phyloP scores from a whole-genome alignment of 64 coral and sea anemone species.

The Porites australiensis region DNA sequence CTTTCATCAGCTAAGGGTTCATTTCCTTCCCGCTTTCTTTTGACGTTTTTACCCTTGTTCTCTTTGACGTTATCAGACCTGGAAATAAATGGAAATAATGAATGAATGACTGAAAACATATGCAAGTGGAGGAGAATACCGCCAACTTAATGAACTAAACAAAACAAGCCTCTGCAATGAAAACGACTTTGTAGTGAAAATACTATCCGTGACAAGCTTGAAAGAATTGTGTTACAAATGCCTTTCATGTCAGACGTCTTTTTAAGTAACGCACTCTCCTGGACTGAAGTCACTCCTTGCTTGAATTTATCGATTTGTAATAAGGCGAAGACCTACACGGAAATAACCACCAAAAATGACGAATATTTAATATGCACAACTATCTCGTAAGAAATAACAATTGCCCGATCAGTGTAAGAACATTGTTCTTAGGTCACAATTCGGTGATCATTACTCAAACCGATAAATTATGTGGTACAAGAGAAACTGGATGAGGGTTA shows the following conservation, averaged over 20 bases:
- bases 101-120: too few relatives aligned
- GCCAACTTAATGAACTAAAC: too few relatives aligned
- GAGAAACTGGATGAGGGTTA: too few relatives aligned
- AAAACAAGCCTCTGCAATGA: too few relatives aligned
- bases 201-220: conserved; percentile 44
- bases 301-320: conserved; percentile 9
- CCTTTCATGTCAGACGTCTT: neutral
- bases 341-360: neutral
- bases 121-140: too few relatives aligned
- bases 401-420: too few relatives aligned
- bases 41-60: neutral
- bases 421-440: too few relatives aligned
- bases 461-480: too few relatives aligned
- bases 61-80: neutral
- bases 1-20: neutral
- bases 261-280: conserved; percentile 14
- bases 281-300: conserved; percentile 15
- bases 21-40: conserved; percentile 25
- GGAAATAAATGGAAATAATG: neutral
- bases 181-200: too few relatives aligned
- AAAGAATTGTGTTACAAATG: neutral
- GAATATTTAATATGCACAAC: neutral
- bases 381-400: too few relatives aligned
- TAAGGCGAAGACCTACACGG: neutral
- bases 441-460: too few relatives aligned